Evolutionary conservation across 1,140 invertebrate genomes (phyloP), one percentile per base, ranked within the genome.

Genomic region (Diorhabda elongata): DNA sequence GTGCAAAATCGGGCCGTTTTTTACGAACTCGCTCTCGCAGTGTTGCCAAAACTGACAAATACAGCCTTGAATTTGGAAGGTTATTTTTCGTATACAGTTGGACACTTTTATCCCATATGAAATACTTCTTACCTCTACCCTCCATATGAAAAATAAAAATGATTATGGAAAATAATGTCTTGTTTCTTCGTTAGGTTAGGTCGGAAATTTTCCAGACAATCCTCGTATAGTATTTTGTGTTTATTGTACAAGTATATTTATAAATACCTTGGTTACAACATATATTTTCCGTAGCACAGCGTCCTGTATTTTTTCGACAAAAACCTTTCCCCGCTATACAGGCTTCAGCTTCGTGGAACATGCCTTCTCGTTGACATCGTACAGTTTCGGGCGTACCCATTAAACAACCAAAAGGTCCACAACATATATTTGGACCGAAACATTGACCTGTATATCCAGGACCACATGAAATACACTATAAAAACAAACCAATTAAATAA

Each of bases 341-440:
- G 0, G 84, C 83, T 74, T 85, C 84, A 62, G 74, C 79, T 47
- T 79, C 77, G 42, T 80, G 75, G 61, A 81, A 81, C 26, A 71
- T 74, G 42, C 80, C 80, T 26, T 81, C 79, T 43, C 74, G 67
- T 76, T 82, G 78, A 64, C 85, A 86, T 68, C 75, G 76, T 11
- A 82, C 73, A n/a, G 84, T 83, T 75, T 86, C 83, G 5, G 80
- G 71, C 8, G 82, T 84, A 47, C 81, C 82, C 60, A 86, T 74
- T 11, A 84, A 79, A 71, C 84, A 86, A 5, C 85, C 85, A 64
- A 86, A 84, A 0, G 83, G 78, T 41, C 83, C 83, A 67, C 85
- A 86, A 67, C 85, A 86, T 65, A 85, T 85, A 61, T 80, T 75
- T 3, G 84, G 82, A 2, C 85, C 84, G 70, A 86, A 85, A 76